A percentile compares a stretch with the other conserved stretches of the same genome.
Conservation (phyloP, 2,113 vertebrate genomes). For the Salvelinus namaycush region DNA sequence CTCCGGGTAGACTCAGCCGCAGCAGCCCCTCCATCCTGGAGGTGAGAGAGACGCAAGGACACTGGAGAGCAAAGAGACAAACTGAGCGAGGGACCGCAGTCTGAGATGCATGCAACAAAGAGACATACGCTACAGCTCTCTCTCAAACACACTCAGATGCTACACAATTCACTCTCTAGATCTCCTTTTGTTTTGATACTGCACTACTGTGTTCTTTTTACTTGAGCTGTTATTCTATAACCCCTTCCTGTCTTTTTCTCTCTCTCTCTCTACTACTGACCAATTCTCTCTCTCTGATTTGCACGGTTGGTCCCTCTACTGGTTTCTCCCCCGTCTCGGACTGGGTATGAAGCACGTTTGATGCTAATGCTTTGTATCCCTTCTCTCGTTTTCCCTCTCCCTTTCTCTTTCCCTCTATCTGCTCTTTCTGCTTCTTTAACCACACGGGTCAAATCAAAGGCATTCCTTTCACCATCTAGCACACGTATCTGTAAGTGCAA, state of each 20-base stretch:
- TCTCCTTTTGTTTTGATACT: no score
- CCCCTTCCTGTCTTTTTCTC: constrained; percentile 7
- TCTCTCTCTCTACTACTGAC: neutral
- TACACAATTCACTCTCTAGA: neutral
- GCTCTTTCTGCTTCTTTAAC: constrained; percentile 3
- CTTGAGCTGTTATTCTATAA: no score
- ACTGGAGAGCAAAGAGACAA: neutral
- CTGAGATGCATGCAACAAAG: neutral
- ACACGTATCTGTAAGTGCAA: constrained; percentile 1
- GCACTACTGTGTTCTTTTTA: no score
- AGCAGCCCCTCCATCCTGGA: constrained; percentile 52
- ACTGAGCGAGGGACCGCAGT: neutral
- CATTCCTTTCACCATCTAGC: neutral
- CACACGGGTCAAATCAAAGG: neutral
- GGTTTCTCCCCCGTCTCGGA: no score
- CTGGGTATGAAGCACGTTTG: no score
- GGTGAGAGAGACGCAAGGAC: constrained; percentile 12
- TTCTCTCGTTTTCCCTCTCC: constrained; percentile 14
- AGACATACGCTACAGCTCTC: neutral
- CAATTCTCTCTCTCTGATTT: neutral
- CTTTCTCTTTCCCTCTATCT: constrained; percentile 6
- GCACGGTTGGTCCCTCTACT: no score
- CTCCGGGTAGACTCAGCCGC: constrained; percentile 24
- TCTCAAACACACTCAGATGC: constrained; percentile 12
- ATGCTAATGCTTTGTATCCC: neutral